These are phyloP conservation scores for Ectobius pallidus DNA, from an alignment of 2,888 invertebrate species.

Conservation along the genomic window DNA sequence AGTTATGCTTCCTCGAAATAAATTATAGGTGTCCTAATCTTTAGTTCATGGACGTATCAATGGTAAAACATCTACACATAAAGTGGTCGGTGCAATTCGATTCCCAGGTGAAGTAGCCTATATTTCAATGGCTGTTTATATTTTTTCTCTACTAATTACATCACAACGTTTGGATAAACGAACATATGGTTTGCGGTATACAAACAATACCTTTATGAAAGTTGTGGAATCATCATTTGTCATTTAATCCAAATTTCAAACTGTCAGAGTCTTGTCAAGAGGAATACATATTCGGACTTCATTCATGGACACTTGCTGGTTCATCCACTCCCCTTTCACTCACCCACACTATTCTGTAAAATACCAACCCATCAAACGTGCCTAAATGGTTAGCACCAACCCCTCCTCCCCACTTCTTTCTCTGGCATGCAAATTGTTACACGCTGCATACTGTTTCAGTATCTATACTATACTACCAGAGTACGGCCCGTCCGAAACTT, in stretches of 20 bases:
- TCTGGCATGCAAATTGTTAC: no score
- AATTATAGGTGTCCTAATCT: no score
- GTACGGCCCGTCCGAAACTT: no score
- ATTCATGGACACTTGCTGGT: constrained; percentile 3
- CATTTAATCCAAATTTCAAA: constrained; percentile 2
- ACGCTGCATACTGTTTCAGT: no score
- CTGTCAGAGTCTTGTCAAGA: neutral
- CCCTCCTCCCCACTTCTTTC: neutral
- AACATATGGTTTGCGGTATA: neutral
- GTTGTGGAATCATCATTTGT: neutral
- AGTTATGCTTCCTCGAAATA: no score
- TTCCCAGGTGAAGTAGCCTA: no score
- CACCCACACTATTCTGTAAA: neutral
- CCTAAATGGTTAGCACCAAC: neutral
- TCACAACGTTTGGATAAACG: neutral
- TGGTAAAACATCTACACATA: no score
- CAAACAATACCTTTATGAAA: neutral
- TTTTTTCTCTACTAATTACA: neutral
- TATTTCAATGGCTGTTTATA: no score
- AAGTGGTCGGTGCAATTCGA: no score
- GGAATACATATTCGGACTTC: neutral
- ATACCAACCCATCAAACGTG: neutral
- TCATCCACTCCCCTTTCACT: neutral
- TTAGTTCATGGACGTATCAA: no score
- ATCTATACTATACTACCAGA: no score